Percentiles rank a stretch among this genome's conserved stretches.
Conservation (phyloP, 2,888 invertebrate genomes). For the Nezara viridula region DNA sequence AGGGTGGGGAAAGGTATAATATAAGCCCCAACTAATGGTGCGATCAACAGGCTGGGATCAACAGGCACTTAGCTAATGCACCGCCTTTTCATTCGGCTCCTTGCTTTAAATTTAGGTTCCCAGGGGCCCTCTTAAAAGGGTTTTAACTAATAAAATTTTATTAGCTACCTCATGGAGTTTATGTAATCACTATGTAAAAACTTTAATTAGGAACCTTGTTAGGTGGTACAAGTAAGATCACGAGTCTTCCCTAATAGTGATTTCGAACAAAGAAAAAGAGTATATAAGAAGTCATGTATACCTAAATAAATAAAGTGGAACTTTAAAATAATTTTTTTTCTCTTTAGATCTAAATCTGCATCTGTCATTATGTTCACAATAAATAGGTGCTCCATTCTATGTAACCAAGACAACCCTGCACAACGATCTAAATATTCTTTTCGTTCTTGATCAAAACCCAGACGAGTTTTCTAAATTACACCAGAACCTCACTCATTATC, state of each 20-base stretch:
- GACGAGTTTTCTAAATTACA: too few relatives aligned
- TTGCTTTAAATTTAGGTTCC: neutral
- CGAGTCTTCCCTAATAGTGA: neutral
- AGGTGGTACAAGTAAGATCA: neutral
- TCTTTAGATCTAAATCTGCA: too few relatives aligned
- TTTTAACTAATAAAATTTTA: conserved; percentile 39
- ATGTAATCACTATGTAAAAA: conserved; percentile 15
- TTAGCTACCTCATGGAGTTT: neutral
- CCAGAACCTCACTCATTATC: too few relatives aligned
- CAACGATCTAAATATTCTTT: too few relatives aligned
- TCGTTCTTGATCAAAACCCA: too few relatives aligned
- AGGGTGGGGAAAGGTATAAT: neutral
- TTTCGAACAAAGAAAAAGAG: too few relatives aligned
- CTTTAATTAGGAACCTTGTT: neutral
- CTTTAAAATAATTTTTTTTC: too few relatives aligned
- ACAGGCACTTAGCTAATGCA: conserved; percentile 33
- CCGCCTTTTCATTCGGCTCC: conserved; percentile 2
- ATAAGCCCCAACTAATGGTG: neutral
- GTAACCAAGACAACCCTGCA: too few relatives aligned
- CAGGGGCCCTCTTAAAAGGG: conserved; percentile 4
- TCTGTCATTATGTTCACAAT: too few relatives aligned
- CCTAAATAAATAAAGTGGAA: too few relatives aligned
- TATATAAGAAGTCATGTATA: too few relatives aligned
- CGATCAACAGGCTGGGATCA: conserved; percentile 37
- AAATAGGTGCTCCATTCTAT: too few relatives aligned